Percentiles rank a stretch among this genome's conserved stretches.
Evolutionary conservation across 2,113 vertebrate species (phyloP).

Genomic region (cattle (Bos taurus)): ARS-UCD2.0 NC_037338.1:62582501-62583000

Average conservation of each 20-base stretch:
- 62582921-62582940: background rate
- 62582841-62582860: background rate
- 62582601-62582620: background rate
- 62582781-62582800: background rate
- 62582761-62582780: background rate
- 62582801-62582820: background rate
- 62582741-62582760: background rate
- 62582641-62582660: background rate
- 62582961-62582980: background rate
- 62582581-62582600: background rate
- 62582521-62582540: constrained; percentile 3
- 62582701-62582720: background rate
- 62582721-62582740: background rate
- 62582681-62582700: background rate
- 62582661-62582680: background rate
- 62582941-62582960: background rate
- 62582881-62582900: background rate
- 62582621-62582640: background rate
- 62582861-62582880: background rate
- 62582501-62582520: background rate
- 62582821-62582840: background rate
- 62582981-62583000: background rate
- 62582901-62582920: background rate
- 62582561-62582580: background rate
- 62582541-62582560: background rate